Conservation (phyloP, 2,113 vertebrate species). For the Pedionomus torquatus region DNA sequence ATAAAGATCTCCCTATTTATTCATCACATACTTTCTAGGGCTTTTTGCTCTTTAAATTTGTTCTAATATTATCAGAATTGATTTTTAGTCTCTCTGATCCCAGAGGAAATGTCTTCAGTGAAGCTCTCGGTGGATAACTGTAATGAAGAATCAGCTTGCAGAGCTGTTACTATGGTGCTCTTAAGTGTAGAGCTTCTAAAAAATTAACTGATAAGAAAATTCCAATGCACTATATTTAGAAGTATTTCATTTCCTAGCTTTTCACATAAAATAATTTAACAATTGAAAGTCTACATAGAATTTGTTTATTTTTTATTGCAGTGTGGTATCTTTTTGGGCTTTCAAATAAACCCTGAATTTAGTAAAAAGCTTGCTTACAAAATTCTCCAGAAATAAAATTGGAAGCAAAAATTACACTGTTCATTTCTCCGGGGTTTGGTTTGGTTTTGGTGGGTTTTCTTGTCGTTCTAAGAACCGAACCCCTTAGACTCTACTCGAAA, state of each 20-base stretch:
- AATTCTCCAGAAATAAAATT: not conserved
- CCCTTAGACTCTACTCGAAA: not conserved
- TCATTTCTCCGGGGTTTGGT: not conserved
- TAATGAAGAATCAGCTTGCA: constrained; percentile 73
- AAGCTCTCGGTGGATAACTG: constrained; percentile 70
- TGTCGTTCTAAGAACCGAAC: not conserved
- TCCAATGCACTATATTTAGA: constrained; percentile 74
- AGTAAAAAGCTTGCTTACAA: constrained; percentile 4
- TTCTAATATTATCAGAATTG: constrained; percentile 79
- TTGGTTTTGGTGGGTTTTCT: not conserved
- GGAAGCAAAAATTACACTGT: not conserved
- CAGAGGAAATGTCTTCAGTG: constrained; percentile 76
- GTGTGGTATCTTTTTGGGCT: not conserved
- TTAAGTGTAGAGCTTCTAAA: constrained; percentile 68
- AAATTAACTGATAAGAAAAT: constrained; percentile 72
- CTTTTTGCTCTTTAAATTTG: constrained; percentile 73
- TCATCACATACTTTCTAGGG: constrained; percentile 35
- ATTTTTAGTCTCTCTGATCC: constrained; percentile 75
- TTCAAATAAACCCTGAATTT: constrained; percentile 58
- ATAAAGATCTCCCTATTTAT: constrained; percentile 61
- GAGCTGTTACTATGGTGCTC: constrained; percentile 76
- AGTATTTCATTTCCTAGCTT: constrained; percentile 73
- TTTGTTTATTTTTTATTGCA: constrained; percentile 55
- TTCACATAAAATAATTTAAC: constrained; percentile 71
- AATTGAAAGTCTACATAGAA: constrained; percentile 62